These are phyloP conservation scores for Pseudomyrmex cubaensis DNA, from an alignment of 1,140 invertebrate genomes.

Conservation along the genomic window DNA sequence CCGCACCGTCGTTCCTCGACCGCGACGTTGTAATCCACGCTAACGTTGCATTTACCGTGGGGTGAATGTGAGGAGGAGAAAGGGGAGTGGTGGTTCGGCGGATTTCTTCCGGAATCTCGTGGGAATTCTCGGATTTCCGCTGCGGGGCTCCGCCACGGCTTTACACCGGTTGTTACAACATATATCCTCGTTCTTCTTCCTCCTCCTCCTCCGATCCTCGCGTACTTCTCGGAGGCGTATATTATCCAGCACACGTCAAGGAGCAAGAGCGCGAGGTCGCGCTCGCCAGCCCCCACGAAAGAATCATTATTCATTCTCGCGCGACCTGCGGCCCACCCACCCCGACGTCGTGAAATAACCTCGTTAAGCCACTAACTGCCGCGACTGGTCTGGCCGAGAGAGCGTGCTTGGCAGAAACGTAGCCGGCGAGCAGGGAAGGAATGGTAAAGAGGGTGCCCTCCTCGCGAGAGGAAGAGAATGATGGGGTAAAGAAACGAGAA, in stretches of 20 bases:
- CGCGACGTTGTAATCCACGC: constrained; percentile 20
- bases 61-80: neutral
- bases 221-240: constrained; percentile 85
- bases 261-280: constrained; percentile 46
- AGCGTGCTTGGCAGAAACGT: constrained; percentile 21
- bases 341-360: constrained; percentile 77
- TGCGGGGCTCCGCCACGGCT: constrained; percentile 33
- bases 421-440: neutral
- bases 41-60: neutral
- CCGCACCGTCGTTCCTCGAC: neutral
- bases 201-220: constrained; percentile 70
- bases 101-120: constrained; percentile 56
- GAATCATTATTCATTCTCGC: constrained; percentile 86
- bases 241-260: constrained; percentile 84
- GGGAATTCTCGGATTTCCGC: constrained; percentile 54
- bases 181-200: constrained; percentile 69
- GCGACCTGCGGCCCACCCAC: constrained; percentile 72
- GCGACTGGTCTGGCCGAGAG: constrained; percentile 57
- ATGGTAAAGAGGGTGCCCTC: constrained; percentile 16
- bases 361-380: constrained; percentile 79
- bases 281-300: constrained; percentile 74
- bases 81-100: neutral
- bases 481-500: neutral
- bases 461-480: constrained; percentile 3
- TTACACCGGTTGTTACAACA: constrained; percentile 10